Evolutionary conservation across 2,113 vertebrate species (phyloP).

Genomic region (Myotis lucifugus): DNA sequence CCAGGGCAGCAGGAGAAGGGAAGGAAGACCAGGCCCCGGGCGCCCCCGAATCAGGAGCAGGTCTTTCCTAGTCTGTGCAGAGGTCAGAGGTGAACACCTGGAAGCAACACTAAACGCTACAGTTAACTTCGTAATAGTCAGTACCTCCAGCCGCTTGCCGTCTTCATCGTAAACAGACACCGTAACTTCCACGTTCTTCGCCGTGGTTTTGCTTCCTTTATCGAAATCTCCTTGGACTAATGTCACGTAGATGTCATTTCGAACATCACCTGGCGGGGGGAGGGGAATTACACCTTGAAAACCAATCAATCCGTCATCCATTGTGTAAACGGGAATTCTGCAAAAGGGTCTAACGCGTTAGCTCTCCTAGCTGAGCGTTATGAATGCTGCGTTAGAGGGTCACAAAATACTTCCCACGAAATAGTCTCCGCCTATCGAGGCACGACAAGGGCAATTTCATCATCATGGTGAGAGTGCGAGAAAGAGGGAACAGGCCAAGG

Average conservation of each 20-base stretch:
- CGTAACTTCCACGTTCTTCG: conserved; percentile 97
- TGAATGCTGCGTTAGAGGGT: neutral
- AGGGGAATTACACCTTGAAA: neutral
- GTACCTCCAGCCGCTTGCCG: conserved; percentile 97
- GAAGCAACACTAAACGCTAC: too few species aligned
- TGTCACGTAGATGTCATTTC: conserved; percentile 98
- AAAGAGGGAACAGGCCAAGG: neutral
- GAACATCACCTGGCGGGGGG: conserved; percentile 90
- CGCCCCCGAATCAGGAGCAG: rapidly evolving
- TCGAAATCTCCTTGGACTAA: conserved; percentile 97
- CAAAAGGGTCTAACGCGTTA: rapidly evolving
- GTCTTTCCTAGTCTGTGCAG: rapidly evolving
- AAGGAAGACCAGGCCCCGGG: rapidly evolving
- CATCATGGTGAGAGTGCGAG: neutral
- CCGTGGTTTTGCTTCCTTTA: conserved; percentile 96
- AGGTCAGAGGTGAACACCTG: neutral
- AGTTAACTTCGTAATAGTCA: too few species aligned
- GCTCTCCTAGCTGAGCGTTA: neutral
- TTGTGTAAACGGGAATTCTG: neutral
- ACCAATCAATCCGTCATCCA: neutral
- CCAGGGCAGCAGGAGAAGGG: neutral
- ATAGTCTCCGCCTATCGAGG: neutral
- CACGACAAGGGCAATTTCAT: neutral
- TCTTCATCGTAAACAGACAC: conserved; percentile 98
- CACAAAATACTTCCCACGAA: neutral